A percentile compares a stretch with the other conserved stretches of the same genome.
phyloP scores from a whole-genome alignment of 2,888 invertebrate genomes.

The Enchytraeus crypticus region DNA sequence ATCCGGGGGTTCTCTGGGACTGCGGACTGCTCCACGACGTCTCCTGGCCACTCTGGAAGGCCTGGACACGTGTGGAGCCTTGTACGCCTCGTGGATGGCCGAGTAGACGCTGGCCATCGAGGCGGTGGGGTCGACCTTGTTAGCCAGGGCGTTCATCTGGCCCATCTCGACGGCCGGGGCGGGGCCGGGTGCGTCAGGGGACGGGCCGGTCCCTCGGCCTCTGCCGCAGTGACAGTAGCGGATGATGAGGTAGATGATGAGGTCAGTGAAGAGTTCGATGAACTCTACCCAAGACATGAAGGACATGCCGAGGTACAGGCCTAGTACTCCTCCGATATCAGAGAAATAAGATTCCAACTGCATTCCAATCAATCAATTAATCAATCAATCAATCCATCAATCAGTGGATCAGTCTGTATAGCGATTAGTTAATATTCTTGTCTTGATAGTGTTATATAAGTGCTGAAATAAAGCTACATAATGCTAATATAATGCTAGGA shows the following conservation, averaged over 20 bases:
- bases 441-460: too few relatives aligned
- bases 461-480: too few relatives aligned
- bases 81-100: not conserved
- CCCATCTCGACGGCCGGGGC: not conserved
- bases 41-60: not conserved
- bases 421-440: too few relatives aligned
- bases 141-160: not conserved
- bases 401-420: too few relatives aligned
- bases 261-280: slow-evolving; percentile 11
- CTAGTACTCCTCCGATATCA: slow-evolving; percentile 16
- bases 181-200: not conserved
- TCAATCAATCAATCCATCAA: too few relatives aligned
- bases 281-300: slow-evolving; percentile 16
- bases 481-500: too few relatives aligned
- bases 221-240: not conserved
- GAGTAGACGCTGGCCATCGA: not conserved
- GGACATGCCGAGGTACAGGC: slow-evolving; percentile 18
- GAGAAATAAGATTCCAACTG: slow-evolving; percentile 10
- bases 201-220: not conserved
- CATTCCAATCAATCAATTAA: too few relatives aligned
- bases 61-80: not conserved
- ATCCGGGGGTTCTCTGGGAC: not conserved
- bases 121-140: not conserved
- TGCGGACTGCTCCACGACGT: not conserved
- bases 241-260: slow-evolving; percentile 6